A percentile compares a stretch with the other conserved stretches of the same genome.
Evolutionary conservation across 64 coral and sea anemone species (phyloP).

Genomic region (Montipora capricornis): DNA sequence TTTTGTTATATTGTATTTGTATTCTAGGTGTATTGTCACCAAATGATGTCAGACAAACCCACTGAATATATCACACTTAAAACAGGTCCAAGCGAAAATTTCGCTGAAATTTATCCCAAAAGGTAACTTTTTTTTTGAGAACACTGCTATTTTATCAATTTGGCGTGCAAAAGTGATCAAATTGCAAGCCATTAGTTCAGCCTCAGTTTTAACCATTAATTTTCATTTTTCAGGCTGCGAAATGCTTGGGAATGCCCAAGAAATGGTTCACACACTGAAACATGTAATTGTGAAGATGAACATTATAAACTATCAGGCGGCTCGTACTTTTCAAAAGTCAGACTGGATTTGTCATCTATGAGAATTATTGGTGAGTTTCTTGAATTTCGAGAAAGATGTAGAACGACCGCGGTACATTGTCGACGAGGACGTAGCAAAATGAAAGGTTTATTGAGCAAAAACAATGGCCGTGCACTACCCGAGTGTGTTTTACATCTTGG

Average conservation of each 20-base stretch:
- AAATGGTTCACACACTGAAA: constrained; percentile 76
- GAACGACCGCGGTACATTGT: too few species aligned
- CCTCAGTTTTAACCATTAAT: not conserved
- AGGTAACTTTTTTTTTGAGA: constrained; percentile 52
- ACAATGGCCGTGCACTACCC: too few species aligned
- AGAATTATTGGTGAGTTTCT: constrained; percentile 81
- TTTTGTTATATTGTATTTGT: not conserved
- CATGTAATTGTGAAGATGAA: constrained; percentile 76
- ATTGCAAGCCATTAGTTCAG: not conserved
- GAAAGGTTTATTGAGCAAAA: too few species aligned
- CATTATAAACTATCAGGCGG: constrained; percentile 81
- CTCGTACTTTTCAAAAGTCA: constrained; percentile 92
- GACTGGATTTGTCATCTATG: constrained; percentile 81
- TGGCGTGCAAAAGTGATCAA: too few species aligned
- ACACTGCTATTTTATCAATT: not conserved
- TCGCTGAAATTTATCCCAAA: constrained; percentile 94
- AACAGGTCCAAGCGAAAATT: constrained; percentile 84
- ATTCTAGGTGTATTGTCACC: constrained; percentile 91
- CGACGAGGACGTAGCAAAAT: too few species aligned
- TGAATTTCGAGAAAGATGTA: not conserved
- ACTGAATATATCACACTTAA: constrained; percentile 92
- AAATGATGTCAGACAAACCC: constrained; percentile 88
- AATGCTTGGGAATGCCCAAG: constrained; percentile 73
- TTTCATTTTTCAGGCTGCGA: constrained; percentile 57
- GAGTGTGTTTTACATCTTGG: too few species aligned